phyloP scores from a whole-genome alignment of 1,140 invertebrate species.

The Panagrolaimus sp. region DNA sequence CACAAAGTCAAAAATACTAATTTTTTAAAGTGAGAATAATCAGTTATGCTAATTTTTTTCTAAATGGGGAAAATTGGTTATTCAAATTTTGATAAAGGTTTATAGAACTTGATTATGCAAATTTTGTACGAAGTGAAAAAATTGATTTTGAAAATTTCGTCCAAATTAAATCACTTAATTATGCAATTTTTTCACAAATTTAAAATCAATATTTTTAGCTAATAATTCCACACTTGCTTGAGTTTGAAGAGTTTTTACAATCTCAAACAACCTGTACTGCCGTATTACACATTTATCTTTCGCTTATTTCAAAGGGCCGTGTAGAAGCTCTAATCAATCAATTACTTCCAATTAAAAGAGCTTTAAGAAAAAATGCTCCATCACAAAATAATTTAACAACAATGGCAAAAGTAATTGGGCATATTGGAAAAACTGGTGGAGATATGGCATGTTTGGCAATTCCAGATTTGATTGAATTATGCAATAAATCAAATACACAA shows the following conservation, averaged over 20 bases:
- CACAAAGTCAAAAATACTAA: no score
- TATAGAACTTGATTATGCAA: no score
- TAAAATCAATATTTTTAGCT: constrained; percentile 61
- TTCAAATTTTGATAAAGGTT: no score
- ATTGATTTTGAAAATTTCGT: not conserved
- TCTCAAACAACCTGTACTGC: constrained; percentile 64
- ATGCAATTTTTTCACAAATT: not conserved
- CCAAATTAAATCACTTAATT: not conserved
- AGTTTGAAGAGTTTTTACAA: constrained; percentile 71
- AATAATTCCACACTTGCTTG: constrained; percentile 72
- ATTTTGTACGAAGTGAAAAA: no score
- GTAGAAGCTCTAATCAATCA: constrained; percentile 17
- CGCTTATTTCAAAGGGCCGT: constrained; percentile 66
- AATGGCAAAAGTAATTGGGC: constrained; percentile 41
- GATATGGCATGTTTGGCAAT: constrained; percentile 38
- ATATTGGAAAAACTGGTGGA: constrained; percentile 35
- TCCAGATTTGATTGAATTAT: constrained; percentile 36
- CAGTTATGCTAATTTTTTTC: no score
- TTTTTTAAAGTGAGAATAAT: no score
- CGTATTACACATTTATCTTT: constrained; percentile 73
- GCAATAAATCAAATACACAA: constrained; percentile 25
- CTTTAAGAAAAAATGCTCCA: constrained; percentile 14
- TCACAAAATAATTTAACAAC: constrained; percentile 38
- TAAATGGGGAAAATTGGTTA: no score
- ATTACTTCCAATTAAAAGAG: constrained; percentile 25